A percentile compares a stretch with the other conserved stretches of the same genome.
Evolutionary conservation across 2,797 vertebrate species (phyloP).

Genomic region (Chanos chanos): DNA sequence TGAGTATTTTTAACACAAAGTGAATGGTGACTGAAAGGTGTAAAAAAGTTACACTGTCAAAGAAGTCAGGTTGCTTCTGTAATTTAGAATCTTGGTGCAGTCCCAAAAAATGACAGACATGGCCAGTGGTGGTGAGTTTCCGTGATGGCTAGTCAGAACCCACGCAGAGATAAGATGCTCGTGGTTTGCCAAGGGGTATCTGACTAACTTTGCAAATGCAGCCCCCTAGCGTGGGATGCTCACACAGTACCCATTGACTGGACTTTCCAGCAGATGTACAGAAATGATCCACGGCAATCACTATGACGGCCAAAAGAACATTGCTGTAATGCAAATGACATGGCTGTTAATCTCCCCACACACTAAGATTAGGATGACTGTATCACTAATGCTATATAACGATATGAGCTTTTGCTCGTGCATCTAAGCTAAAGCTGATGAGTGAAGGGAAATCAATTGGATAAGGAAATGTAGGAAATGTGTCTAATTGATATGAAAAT

Average conservation of each 20-base stretch:
- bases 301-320: slow-evolving; percentile 43
- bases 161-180: slow-evolving; percentile 32
- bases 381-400: slow-evolving; percentile 23
- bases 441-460: slow-evolving; percentile 7
- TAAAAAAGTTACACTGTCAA: slow-evolving; percentile 25
- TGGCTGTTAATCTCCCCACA: slow-evolving; percentile 30
- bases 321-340: slow-evolving; percentile 43
- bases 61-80: slow-evolving; percentile 11
- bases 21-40: too few relatives aligned
- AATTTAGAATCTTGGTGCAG: slow-evolving; percentile 12
- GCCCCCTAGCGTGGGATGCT: slow-evolving; percentile 30
- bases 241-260: slow-evolving; percentile 45
- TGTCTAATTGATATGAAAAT: slow-evolving; percentile 22
- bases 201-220: slow-evolving; percentile 22
- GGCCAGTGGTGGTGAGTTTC: background rate
- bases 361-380: slow-evolving; percentile 32
- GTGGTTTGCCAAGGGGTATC: slow-evolving; percentile 1
- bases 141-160: slow-evolving; percentile 16
- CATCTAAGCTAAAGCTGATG: slow-evolving; percentile 2
- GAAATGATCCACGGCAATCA: background rate
- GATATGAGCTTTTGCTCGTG: background rate
- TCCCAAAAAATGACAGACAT: background rate
- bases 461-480: slow-evolving; percentile 29
- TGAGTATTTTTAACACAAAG: too few relatives aligned
- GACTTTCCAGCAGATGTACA: slow-evolving; percentile 23